A percentile compares a stretch with the other conserved stretches of the same genome.
These are phyloP conservation scores for Octodonta nipae DNA, from an alignment of 2,888 invertebrate genomes.

Conservation along the genomic window DNA sequence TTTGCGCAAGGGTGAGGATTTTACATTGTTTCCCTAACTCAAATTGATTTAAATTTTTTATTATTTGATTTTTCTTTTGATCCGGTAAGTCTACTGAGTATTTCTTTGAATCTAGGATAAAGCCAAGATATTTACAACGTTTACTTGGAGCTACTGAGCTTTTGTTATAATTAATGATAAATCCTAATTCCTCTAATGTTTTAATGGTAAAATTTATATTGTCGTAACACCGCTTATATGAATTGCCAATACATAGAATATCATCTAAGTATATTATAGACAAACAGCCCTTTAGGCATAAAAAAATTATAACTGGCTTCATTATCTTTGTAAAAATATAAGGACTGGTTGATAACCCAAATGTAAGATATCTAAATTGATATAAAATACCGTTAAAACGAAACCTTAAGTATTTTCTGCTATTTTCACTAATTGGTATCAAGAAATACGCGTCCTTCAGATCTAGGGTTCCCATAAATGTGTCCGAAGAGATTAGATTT, in stretches of 20 bases:
- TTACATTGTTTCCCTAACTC: neutral
- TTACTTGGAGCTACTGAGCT: conserved; percentile 10
- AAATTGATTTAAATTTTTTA: neutral
- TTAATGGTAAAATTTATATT: conserved; percentile 1
- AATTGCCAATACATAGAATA: conserved; percentile 12
- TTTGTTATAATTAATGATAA: conserved; percentile 15
- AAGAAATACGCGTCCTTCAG: conserved; percentile 15
- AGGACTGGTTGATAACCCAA: conserved; percentile 11
- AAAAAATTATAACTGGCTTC: conserved; percentile 11
- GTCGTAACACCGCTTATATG: conserved; percentile 3
- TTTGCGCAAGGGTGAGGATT: conserved; percentile 6
- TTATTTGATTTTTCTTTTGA: conserved; percentile 6
- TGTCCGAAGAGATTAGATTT: conserved; percentile 11
- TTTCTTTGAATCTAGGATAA: conserved; percentile 10
- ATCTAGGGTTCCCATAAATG: conserved; percentile 11
- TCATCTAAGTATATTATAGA: conserved; percentile 16
- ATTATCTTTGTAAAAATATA: conserved; percentile 19
- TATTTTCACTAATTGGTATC: conserved; percentile 12
- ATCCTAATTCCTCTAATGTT: conserved; percentile 10
- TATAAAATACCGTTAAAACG: conserved; percentile 12
- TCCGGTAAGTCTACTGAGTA: conserved; percentile 6
- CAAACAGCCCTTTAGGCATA: conserved; percentile 9
- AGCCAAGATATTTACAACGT: conserved; percentile 12
- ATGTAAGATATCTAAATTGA: conserved; percentile 17
- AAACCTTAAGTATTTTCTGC: conserved; percentile 16